A percentile compares a stretch with the other conserved stretches of the same genome.
These are phyloP conservation scores for Paramormyrops kingsleyae DNA, from an alignment of 2,113 vertebrate species.

Conservation along the genomic window DNA sequence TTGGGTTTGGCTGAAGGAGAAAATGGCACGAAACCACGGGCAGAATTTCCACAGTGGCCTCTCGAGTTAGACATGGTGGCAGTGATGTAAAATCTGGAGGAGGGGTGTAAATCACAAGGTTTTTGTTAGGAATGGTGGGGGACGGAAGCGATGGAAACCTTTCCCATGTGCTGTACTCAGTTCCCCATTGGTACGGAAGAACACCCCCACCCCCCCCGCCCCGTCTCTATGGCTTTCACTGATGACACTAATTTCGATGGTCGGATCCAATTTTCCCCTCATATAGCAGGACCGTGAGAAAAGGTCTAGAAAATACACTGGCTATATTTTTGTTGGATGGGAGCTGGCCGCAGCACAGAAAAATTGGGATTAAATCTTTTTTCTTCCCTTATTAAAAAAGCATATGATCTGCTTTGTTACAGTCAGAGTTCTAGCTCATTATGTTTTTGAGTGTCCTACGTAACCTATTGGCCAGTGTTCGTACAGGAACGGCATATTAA, in stretches of 20 bases:
- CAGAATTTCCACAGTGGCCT: background rate
- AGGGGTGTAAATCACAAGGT: background rate
- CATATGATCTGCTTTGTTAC: background rate
- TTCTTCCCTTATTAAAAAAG: background rate
- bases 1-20: background rate
- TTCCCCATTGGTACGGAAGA: background rate
- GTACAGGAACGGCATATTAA: background rate
- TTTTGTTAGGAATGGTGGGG: background rate
- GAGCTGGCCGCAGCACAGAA: background rate
- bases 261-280: background rate
- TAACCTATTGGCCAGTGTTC: background rate
- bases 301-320: background rate
- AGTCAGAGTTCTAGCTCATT: background rate
- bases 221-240: background rate
- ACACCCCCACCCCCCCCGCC: background rate
- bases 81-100: background rate
- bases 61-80: background rate
- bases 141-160: background rate
- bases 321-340: conserved; percentile 1
- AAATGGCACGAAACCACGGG: background rate
- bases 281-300: background rate
- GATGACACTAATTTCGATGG: background rate
- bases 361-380: background rate
- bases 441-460: background rate
- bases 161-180: background rate